A percentile compares a stretch with the other conserved stretches of the same genome.
Conservation (phyloP, 2,888 invertebrate species). For the Parascotia fuliginaria region DNA sequence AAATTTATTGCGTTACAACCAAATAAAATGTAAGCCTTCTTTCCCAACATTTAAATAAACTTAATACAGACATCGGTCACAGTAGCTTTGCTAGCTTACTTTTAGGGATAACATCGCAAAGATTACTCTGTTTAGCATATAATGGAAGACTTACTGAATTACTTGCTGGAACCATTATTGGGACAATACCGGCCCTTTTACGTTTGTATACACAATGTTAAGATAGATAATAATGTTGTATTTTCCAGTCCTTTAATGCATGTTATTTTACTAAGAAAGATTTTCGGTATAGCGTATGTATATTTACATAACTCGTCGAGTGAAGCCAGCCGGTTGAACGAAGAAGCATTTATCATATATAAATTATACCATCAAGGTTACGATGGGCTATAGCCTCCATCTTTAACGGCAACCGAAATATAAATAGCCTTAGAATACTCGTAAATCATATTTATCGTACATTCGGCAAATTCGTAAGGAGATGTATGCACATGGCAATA, state of each 20-base stretch:
- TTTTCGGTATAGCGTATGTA: no score
- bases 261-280: no score
- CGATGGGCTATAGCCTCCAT: constrained; percentile 15
- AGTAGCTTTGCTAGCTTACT: neutral
- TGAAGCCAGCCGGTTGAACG: neutral
- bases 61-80: neutral
- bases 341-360: neutral
- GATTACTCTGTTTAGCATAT: no score
- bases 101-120: neutral
- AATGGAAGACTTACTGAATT: no score
- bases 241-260: no score
- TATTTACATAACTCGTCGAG: neutral
- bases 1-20: no score
- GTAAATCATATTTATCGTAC: constrained; percentile 43
- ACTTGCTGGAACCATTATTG: no score
- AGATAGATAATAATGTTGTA: no score
- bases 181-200: no score
- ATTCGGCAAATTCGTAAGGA: constrained; percentile 31
- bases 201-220: no score
- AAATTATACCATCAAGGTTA: neutral
- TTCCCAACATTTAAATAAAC: neutral
- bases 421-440: constrained; percentile 25
- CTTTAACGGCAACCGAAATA: constrained; percentile 27
- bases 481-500: constrained; percentile 45
- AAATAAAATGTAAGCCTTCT: no score